Conservation (phyloP, 2,797 vertebrate genomes). For the Poeciliopsis turneri region DNA sequence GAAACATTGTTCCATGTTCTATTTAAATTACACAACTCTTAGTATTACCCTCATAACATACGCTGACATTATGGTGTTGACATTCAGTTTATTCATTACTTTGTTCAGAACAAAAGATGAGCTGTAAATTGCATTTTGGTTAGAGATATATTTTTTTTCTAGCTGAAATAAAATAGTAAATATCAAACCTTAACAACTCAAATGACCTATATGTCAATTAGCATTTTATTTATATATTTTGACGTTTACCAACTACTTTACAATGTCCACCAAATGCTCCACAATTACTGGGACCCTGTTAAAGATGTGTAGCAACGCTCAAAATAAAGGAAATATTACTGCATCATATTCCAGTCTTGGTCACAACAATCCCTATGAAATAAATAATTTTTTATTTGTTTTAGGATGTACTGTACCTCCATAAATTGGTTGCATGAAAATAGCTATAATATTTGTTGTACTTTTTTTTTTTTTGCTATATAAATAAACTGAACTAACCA, state of each 20-base stretch:
- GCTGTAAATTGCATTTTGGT: neutral
- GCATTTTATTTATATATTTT: neutral
- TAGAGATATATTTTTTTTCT: neutral
- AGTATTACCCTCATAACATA: neutral
- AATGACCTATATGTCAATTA: neutral
- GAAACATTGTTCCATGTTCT: neutral
- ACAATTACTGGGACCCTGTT: neutral
- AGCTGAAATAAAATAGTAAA: neutral
- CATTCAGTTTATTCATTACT: neutral
- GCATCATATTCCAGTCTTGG: neutral
- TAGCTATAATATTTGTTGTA: neutral
- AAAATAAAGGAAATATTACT: neutral
- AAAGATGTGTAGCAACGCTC: neutral
- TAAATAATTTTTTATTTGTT: neutral
- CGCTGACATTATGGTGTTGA: neutral
- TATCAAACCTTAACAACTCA: neutral
- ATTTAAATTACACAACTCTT: neutral
- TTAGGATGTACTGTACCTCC: no score
- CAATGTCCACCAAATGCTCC: neutral
- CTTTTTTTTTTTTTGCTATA: neutral
- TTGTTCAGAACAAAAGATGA: neutral
- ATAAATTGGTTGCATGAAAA: neutral
- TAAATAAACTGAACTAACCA: neutral
- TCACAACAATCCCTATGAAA: neutral
- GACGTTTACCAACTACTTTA: neutral